Conservation (phyloP, 2,888 invertebrate species). For the Strigamia crassipes region DNA sequence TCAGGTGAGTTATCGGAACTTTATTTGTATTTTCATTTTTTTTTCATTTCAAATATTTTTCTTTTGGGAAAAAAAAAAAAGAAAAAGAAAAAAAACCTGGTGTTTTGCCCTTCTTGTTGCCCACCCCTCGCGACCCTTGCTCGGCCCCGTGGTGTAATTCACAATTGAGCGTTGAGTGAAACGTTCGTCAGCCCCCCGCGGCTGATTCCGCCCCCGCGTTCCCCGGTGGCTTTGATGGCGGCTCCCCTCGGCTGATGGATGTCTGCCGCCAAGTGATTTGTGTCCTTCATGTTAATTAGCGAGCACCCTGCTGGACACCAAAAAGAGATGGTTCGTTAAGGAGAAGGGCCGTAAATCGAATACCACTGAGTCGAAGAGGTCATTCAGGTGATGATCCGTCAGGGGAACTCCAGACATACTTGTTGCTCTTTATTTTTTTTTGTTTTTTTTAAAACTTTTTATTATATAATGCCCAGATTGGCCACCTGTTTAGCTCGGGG, state of each 20-base stretch:
- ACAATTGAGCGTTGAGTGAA: constrained; percentile 42
- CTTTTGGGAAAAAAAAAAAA: no score
- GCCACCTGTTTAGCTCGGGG: constrained; percentile 39
- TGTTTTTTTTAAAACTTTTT: not conserved
- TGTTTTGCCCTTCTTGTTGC: not conserved
- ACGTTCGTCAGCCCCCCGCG: constrained; percentile 42
- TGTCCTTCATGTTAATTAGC: constrained; percentile 42
- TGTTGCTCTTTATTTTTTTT: constrained; percentile 44
- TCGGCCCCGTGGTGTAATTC: constrained; percentile 40
- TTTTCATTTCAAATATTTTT: not conserved
- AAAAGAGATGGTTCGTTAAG: constrained; percentile 40
- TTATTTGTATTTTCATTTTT: not conserved
- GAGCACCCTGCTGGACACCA: constrained; percentile 40
- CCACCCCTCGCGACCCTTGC: constrained; percentile 23
- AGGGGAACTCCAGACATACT: constrained; percentile 3
- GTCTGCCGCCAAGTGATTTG: constrained; percentile 38
- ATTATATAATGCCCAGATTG: constrained; percentile 32
- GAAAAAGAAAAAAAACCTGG: no score
- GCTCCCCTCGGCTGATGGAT: constrained; percentile 36
- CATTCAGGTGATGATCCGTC: constrained; percentile 46
- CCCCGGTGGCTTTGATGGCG: constrained; percentile 42
- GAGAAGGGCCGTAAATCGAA: constrained; percentile 40
- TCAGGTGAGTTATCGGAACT: constrained; percentile 53
- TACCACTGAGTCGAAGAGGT: constrained; percentile 40
- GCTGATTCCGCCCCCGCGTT: constrained; percentile 42